Conservation (phyloP, 1,140 invertebrate genomes). For the Contarinia nasturtii region DNA sequence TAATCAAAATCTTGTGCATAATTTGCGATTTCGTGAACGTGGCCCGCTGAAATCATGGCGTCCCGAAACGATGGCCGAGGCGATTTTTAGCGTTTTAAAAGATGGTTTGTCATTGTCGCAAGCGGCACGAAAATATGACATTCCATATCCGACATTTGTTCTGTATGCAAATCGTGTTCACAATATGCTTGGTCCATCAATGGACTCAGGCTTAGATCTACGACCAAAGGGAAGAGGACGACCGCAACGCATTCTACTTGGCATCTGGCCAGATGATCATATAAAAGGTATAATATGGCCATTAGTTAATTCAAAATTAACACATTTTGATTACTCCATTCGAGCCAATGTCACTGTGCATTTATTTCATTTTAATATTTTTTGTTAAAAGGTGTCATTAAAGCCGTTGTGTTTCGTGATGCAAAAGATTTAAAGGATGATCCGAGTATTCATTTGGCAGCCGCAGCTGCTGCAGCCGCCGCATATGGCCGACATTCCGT, state of each 20-base stretch:
- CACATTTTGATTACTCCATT: too few species aligned
- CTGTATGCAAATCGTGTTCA: constrained; percentile 85
- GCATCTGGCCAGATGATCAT: constrained; percentile 83
- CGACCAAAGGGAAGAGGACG: constrained; percentile 77
- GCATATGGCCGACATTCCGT: constrained; percentile 23
- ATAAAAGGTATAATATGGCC: too few species aligned
- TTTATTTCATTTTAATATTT: too few species aligned
- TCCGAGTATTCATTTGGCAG: constrained; percentile 2
- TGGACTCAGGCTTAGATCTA: constrained; percentile 70
- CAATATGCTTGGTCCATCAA: constrained; percentile 81
- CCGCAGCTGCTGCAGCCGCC: constrained; percentile 8
- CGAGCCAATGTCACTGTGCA: too few species aligned
- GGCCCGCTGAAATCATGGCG: constrained; percentile 85
- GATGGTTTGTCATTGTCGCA: constrained; percentile 77
- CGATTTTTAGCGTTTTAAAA: constrained; percentile 77
- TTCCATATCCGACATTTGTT: constrained; percentile 84
- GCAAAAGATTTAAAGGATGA: constrained; percentile 55
- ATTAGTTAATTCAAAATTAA: too few species aligned
- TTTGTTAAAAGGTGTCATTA: constrained; percentile 75
- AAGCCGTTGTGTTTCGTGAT: constrained; percentile 79
- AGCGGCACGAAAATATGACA: constrained; percentile 80
- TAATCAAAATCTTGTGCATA: constrained; percentile 69
- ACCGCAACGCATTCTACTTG: constrained; percentile 72
- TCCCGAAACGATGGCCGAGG: constrained; percentile 84
- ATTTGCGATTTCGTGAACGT: constrained; percentile 71